Evolutionary conservation across 1,140 invertebrate species (phyloP).

Genomic region (Drosophila hydei): DNA sequence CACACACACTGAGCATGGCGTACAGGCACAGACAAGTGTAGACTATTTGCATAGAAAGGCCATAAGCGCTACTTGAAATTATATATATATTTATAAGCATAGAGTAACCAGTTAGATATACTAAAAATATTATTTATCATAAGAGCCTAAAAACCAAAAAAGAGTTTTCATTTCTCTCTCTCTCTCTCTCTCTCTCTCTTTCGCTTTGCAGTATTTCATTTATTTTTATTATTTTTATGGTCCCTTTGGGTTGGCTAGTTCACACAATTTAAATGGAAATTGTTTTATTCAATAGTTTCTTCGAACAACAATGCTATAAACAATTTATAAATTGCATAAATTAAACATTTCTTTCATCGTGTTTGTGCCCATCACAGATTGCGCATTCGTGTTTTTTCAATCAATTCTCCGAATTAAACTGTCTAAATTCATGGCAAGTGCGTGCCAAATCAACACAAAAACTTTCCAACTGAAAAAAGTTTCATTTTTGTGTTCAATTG

Average conservation of each 20-base stretch:
- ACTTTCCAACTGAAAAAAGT: conserved; percentile 16
- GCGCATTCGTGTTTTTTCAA: conserved; percentile 49
- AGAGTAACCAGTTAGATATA: conserved; percentile 42
- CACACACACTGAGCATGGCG: background rate
- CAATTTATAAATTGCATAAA: conserved; percentile 55
- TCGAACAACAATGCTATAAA: background rate
- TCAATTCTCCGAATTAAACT: conserved; percentile 57
- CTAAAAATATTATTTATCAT: conserved; percentile 47
- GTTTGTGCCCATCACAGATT: conserved; percentile 59
- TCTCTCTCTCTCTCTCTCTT: background rate
- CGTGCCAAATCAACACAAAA: conserved; percentile 60
- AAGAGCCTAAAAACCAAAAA: conserved; percentile 25
- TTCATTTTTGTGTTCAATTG: conserved; percentile 12
- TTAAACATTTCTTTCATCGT: conserved; percentile 58
- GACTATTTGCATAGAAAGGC: conserved; percentile 70
- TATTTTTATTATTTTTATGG: conserved; percentile 6
- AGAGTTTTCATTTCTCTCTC: conserved; percentile 11
- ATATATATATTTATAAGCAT: conserved; percentile 26
- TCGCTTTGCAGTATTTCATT: too few species aligned
- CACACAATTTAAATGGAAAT: conserved; percentile 60
- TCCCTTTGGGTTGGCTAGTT: conserved; percentile 1
- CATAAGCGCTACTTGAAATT: conserved; percentile 71
- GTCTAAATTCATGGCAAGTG: conserved; percentile 61
- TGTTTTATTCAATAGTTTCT: conserved; percentile 51
- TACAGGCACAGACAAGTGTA: conserved; percentile 9